A percentile compares a stretch with the other conserved stretches of the same genome.
Conservation (phyloP, 2,888 invertebrate genomes). For the Disparrhopalites patrizii region DNA sequence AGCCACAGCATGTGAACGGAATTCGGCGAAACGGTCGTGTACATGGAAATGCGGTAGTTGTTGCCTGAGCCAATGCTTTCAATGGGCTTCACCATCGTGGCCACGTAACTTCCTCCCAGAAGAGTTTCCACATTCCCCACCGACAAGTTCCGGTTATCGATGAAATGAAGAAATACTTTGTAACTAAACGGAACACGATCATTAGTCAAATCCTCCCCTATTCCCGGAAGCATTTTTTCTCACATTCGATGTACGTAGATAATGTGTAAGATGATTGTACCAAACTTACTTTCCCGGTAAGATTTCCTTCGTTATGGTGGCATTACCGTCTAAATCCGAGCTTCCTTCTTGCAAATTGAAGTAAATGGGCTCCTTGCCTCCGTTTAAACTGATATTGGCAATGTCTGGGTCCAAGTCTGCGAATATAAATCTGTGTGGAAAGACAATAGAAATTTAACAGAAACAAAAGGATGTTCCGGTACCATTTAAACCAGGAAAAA, state of each 20-base stretch:
- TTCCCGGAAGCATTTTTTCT: no score
- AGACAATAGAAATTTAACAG: no score
- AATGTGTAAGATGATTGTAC: no score
- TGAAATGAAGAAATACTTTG: background rate
- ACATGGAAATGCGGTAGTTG: conserved; percentile 47
- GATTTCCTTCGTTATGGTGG: conserved; percentile 6
- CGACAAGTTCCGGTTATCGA: background rate
- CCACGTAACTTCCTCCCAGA: conserved; percentile 22
- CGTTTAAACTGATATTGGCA: background rate
- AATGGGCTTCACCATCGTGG: conserved; percentile 1
- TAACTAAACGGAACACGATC: background rate
- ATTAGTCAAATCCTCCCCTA: background rate
- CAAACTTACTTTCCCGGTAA: conserved; percentile 5
- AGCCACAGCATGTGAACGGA: conserved; percentile 69
- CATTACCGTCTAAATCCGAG: background rate
- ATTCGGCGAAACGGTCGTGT: conserved; percentile 63
- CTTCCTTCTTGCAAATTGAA: background rate
- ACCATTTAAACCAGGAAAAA: no score
- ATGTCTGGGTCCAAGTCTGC: conserved; percentile 1
- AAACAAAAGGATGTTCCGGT: no score
- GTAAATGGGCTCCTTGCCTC: background rate
- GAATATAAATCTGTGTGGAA: conserved; percentile 33
- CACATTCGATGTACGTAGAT: no score
- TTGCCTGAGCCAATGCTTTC: no score
- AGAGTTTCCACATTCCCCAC: background rate